These are phyloP conservation scores for Syngnathus typhle DNA, from an alignment of 2,113 vertebrate species.

Conservation along the genomic window DNA sequence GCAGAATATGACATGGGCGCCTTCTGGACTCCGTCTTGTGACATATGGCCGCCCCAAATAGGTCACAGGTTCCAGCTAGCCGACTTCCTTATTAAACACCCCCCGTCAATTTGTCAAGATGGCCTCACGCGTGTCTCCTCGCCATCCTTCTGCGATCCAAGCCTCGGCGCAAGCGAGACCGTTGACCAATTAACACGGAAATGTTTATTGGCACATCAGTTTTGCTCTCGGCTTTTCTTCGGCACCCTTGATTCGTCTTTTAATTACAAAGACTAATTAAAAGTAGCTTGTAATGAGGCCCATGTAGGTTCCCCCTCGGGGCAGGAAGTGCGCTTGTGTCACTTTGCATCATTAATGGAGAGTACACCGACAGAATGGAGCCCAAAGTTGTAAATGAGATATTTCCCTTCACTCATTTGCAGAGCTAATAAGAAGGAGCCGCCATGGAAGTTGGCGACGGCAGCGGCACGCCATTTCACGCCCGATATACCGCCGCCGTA, in stretches of 20 bases:
- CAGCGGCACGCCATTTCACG: conserved; percentile 36
- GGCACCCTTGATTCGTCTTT: conserved; percentile 49
- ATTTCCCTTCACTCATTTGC: conserved; percentile 48
- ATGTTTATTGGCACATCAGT: conserved; percentile 62
- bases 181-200: conserved; percentile 41
- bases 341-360: conserved; percentile 61
- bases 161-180: conserved; percentile 27
- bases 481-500: conserved; percentile 28
- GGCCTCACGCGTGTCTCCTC: conserved; percentile 28
- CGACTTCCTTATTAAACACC: conserved; percentile 23
- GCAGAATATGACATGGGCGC: conserved; percentile 10
- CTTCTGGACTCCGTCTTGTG: conserved; percentile 22
- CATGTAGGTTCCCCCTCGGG: conserved; percentile 46
- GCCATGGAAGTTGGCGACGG: conserved; percentile 1
- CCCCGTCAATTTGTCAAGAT: conserved; percentile 28
- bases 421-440: conserved; percentile 35
- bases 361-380: conserved; percentile 46
- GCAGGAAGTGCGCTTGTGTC: conserved; percentile 45
- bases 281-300: conserved; percentile 62
- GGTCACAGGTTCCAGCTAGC: conserved; percentile 16
- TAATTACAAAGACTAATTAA: conserved; percentile 72
- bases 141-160: conserved; percentile 20
- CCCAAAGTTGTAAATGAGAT: conserved; percentile 53
- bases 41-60: conserved; percentile 31
- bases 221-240: conserved; percentile 43